A percentile compares a stretch with the other conserved stretches of the same genome.
These are phyloP conservation scores for Drosophila rhopaloa DNA, from an alignment of 1,140 invertebrate species.

Conservation along the genomic window DNA sequence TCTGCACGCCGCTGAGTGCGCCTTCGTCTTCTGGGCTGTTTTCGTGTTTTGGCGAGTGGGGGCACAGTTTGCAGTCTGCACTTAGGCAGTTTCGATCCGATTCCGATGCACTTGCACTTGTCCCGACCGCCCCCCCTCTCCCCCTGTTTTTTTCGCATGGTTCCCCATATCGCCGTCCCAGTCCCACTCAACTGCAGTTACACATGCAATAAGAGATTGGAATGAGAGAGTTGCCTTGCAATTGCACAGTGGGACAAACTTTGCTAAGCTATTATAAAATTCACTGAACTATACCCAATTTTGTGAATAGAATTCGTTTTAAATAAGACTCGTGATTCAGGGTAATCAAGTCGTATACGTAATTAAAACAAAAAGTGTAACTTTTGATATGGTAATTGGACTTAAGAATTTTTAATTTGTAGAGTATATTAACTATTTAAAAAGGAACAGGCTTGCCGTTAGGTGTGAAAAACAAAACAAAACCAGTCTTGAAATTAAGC, in stretches of 20 bases:
- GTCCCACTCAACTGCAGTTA: constrained; percentile 23
- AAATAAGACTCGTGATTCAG: too few species aligned
- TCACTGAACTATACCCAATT: too few species aligned
- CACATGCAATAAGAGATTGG: neutral
- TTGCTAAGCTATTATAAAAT: neutral
- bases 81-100: constrained; percentile 19
- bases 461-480: too few species aligned
- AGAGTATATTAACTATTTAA: too few species aligned
- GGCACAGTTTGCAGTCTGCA: constrained; percentile 45
- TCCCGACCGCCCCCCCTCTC: neutral
- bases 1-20: constrained; percentile 67
- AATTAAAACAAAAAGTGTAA: too few species aligned
- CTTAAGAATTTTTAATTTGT: too few species aligned
- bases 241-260: constrained; percentile 31
- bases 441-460: too few species aligned
- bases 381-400: too few species aligned
- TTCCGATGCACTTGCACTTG: constrained; percentile 49
- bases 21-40: constrained; percentile 72
- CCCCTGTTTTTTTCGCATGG: neutral
- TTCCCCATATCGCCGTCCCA: constrained; percentile 16
- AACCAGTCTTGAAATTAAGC: too few species aligned
- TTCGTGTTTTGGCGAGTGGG: constrained; percentile 71
- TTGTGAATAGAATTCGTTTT: too few species aligned
- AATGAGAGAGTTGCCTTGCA: constrained; percentile 34
- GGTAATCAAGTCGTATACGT: neutral